phyloP scores from a whole-genome alignment of 2,888 invertebrate species.

The Polydrusus tereticollis region DNA sequence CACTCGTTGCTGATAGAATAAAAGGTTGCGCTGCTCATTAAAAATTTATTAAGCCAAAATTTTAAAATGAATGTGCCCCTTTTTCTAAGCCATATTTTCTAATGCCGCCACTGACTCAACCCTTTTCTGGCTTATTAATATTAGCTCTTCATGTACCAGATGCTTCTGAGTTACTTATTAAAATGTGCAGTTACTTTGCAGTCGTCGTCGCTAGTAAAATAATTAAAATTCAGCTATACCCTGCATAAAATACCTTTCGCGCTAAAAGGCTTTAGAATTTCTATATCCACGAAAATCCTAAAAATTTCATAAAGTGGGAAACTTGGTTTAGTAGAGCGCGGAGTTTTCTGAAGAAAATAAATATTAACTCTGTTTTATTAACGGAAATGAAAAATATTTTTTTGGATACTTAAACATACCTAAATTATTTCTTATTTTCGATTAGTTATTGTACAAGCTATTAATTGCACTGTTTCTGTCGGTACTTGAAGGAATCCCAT shows the following conservation, averaged over 20 bases:
- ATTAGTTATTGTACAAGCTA: too few relatives aligned
- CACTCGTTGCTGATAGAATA: too few relatives aligned
- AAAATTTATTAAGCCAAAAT: too few relatives aligned
- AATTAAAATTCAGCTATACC: slow-evolving; percentile 17
- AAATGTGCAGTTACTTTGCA: slow-evolving; percentile 6
- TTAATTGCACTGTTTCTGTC: too few relatives aligned
- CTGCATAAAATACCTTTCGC: slow-evolving; percentile 11
- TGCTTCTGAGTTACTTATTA: slow-evolving; percentile 9
- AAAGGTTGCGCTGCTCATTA: too few relatives aligned
- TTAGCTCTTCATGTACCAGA: slow-evolving; percentile 12
- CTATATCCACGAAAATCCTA: slow-evolving; percentile 7
- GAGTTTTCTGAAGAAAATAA: background rate
- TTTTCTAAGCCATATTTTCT: too few relatives aligned
- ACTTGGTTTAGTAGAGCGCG: background rate
- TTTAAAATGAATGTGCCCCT: too few relatives aligned
- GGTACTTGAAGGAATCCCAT: too few relatives aligned
- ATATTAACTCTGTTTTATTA: background rate
- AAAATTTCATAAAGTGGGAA: slow-evolving; percentile 15
- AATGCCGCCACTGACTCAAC: background rate
- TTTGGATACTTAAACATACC: background rate
- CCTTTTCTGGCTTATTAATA: slow-evolving; percentile 2
- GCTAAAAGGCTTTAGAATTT: slow-evolving; percentile 7
- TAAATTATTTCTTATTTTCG: too few relatives aligned
- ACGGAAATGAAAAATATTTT: slow-evolving; percentile 9
- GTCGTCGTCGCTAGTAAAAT: slow-evolving; percentile 14